Conservation (phyloP, 2,888 invertebrate genomes). For the Meteorus colon region DNA sequence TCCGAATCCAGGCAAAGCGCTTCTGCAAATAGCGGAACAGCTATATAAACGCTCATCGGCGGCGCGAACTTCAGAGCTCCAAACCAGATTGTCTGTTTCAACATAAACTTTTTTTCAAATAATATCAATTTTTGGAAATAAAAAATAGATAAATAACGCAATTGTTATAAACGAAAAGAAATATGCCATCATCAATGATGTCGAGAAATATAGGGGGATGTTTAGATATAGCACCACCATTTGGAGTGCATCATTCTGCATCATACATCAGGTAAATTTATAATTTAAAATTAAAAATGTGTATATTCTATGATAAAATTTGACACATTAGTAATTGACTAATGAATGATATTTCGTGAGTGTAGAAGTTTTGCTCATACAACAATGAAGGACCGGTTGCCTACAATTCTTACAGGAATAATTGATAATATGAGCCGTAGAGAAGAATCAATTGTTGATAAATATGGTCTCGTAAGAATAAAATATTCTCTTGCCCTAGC, state of each 20-base stretch:
- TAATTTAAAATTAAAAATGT: constrained; percentile 24
- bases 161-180: not conserved
- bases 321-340: not conserved
- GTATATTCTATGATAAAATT: constrained; percentile 26
- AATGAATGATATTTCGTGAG: not conserved
- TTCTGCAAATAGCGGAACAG: too few relatives aligned
- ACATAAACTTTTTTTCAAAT: too few relatives aligned
- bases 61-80: too few relatives aligned
- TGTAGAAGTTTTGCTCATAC: constrained; percentile 88
- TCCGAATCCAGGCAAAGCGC: too few relatives aligned
- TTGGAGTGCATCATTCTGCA: constrained; percentile 60
- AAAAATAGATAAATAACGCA: not conserved
- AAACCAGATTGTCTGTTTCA: too few relatives aligned
- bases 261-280: constrained; percentile 64
- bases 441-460: constrained; percentile 77
- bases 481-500: too few relatives aligned
- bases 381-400: constrained; percentile 89
- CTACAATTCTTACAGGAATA: constrained; percentile 90
- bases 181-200: constrained; percentile 14
- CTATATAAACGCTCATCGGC: too few relatives aligned
- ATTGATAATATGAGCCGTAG: constrained; percentile 86
- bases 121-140: not conserved
- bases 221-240: constrained; percentile 62
- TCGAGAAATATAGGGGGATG: constrained; percentile 59
- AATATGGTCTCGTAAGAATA: constrained; percentile 78